phyloP scores from a whole-genome alignment of 2,797 vertebrate species.

The Monodelphis domestica region DNA sequence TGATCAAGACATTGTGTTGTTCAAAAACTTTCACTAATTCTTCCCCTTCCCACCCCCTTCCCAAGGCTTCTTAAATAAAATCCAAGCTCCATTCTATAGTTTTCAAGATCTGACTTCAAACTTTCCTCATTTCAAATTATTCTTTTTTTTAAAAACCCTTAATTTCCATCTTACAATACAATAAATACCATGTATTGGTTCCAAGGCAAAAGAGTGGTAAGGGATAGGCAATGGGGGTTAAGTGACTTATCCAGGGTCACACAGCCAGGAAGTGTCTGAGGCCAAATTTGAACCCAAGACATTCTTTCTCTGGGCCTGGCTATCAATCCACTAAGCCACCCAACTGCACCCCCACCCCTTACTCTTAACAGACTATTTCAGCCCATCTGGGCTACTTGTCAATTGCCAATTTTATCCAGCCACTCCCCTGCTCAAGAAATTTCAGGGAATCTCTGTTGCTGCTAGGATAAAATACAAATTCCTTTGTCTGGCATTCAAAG shows the following conservation, averaged over 20 bases:
- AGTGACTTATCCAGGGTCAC: no score
- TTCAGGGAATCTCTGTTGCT: not conserved
- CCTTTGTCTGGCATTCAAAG: not conserved
- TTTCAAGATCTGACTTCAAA: not conserved
- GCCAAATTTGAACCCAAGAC: no score
- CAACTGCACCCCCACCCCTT: no score
- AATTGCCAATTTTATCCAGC: not conserved
- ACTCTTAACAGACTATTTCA: no score
- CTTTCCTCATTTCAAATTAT: not conserved
- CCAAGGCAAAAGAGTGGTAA: no score
- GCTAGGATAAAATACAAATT: not conserved
- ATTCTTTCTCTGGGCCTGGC: no score
- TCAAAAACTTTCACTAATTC: not conserved
- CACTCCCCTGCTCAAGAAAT: not conserved
- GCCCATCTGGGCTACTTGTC: not conserved
- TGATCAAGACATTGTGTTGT: not conserved
- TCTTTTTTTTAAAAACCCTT: no score
- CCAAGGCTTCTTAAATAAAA: not conserved
- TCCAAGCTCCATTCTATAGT: not conserved
- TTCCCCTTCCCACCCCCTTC: not conserved
- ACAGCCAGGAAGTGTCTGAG: no score
- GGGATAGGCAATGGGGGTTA: no score
- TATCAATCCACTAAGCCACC: no score
- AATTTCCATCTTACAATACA: no score
- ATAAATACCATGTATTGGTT: no score